Conservation (phyloP, 1,140 invertebrate species). For the Magallana ariakensis region DNA sequence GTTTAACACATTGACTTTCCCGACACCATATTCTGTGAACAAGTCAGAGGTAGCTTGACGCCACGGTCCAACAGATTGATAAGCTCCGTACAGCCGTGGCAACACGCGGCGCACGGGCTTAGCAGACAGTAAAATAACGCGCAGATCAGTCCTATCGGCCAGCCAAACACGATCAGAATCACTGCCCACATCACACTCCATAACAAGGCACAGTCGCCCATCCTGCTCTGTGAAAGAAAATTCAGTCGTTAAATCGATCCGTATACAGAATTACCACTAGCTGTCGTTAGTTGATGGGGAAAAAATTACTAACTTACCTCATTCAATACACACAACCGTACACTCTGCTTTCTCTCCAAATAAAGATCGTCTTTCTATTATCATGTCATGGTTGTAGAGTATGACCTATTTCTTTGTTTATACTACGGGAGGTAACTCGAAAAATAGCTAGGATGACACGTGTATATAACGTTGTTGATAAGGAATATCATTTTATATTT, state of each 20-base stretch:
- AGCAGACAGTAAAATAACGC: slow-evolving; percentile 87
- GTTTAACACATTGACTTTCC: slow-evolving; percentile 75
- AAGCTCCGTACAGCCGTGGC: slow-evolving; percentile 80
- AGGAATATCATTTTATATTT: too few relatives aligned
- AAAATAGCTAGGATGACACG: background rate
- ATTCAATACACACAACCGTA: background rate
- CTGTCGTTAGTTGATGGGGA: background rate
- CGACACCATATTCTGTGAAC: slow-evolving; percentile 76
- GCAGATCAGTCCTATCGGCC: slow-evolving; percentile 87
- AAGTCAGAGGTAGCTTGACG: slow-evolving; percentile 76
- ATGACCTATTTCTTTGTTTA: background rate
- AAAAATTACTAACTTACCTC: too few relatives aligned
- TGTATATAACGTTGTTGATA: background rate
- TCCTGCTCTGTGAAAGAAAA: slow-evolving; percentile 34
- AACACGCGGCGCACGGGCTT: slow-evolving; percentile 86
- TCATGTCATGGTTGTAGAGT: background rate
- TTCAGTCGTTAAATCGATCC: background rate
- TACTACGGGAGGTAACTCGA: slow-evolving; percentile 19
- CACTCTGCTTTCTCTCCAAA: too few relatives aligned
- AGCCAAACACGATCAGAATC: slow-evolving; percentile 87
- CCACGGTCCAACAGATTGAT: slow-evolving; percentile 76
- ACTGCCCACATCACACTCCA: slow-evolving; percentile 89
- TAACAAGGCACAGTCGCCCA: slow-evolving; percentile 74
- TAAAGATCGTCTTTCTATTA: background rate
- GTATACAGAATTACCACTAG: background rate